phyloP scores from a whole-genome alignment of 2,797 vertebrate species.

The Rallus crepitans region DNA sequence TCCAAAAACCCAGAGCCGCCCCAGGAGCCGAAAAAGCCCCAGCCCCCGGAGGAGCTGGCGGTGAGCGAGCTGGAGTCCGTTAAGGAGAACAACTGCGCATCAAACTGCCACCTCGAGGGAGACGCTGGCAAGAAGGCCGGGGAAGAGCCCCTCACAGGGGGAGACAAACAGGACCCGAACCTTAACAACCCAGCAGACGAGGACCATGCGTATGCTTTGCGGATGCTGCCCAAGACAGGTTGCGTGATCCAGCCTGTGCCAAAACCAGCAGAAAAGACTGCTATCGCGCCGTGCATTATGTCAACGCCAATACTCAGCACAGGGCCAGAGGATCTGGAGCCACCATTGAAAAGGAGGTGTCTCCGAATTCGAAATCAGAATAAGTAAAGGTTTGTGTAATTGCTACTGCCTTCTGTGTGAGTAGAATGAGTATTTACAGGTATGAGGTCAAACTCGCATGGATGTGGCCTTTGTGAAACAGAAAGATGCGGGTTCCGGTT shows the following conservation, averaged over 20 bases:
- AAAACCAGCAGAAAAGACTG: constrained; percentile 94
- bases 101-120: constrained; percentile 85
- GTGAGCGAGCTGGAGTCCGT: constrained; percentile 92
- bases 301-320: constrained; percentile 88
- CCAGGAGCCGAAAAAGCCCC: constrained; percentile 79
- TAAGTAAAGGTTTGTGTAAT: constrained; percentile 93
- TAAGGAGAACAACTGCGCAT: constrained; percentile 96
- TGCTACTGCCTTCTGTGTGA: constrained; percentile 63
- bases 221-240: constrained; percentile 92
- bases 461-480: constrained; percentile 34
- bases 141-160: constrained; percentile 84
- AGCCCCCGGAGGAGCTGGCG: constrained; percentile 77
- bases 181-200: constrained; percentile 92
- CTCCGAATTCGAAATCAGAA: constrained; percentile 99
- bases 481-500: neutral
- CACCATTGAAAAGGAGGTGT: constrained; percentile 98
- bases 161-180: constrained; percentile 90
- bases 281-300: constrained; percentile 92
- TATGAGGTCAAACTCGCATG: neutral
- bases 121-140: constrained; percentile 85
- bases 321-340: constrained; percentile 94
- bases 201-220: constrained; percentile 95
- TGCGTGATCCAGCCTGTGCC: constrained; percentile 99
- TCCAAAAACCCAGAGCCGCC: constrained; percentile 80
- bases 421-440: constrained; percentile 59